These are phyloP conservation scores for Hemibates koningsi DNA, from an alignment of 2,113 vertebrate genomes.

Conservation along the genomic window DNA sequence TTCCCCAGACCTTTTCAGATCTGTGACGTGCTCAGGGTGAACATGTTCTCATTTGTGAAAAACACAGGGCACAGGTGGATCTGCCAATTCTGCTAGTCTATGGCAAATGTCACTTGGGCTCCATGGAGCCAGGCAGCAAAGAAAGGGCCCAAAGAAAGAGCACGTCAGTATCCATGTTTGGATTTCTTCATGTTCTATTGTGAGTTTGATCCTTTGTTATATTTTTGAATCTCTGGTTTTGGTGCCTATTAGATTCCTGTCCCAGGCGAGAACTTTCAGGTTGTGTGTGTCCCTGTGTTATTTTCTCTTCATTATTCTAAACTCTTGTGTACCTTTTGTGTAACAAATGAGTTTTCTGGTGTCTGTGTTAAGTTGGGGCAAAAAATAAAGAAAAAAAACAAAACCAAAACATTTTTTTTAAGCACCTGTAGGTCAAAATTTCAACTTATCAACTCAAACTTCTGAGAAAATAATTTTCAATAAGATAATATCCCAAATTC, in stretches of 20 bases:
- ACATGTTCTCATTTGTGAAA: background rate
- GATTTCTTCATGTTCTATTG: background rate
- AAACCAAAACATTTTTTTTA: rapidly evolving
- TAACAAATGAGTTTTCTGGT: background rate
- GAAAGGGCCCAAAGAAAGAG: background rate
- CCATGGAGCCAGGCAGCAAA: background rate
- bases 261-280: background rate
- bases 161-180: background rate
- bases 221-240: background rate
- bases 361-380: background rate
- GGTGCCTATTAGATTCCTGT: background rate
- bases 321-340: background rate
- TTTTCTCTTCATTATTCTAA: background rate
- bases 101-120: background rate
- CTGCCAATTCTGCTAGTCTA: background rate
- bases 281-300: background rate
- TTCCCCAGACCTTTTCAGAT: background rate
- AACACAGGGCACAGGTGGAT: background rate
- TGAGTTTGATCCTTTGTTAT: background rate
- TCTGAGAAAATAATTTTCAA: background rate
- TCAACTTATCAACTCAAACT: background rate
- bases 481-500: background rate
- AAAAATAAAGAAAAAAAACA: background rate
- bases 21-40: background rate
- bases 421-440: background rate